Conservation (phyloP, 2,797 vertebrate species). For the Sebastes goodei region DNA sequence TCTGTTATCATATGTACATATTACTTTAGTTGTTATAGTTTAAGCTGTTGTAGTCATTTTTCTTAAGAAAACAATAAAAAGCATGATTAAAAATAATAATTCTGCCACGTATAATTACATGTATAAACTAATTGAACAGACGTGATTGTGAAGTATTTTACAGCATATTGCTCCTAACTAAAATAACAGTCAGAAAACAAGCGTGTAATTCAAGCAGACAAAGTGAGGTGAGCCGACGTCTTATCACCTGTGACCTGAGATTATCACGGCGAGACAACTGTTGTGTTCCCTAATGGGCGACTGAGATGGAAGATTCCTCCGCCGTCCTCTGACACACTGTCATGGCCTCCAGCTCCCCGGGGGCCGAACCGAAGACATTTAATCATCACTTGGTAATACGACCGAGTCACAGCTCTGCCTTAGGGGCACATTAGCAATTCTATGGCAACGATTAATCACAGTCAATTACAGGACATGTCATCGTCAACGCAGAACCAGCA, state of each 20-base stretch:
- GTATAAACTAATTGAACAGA: background rate
- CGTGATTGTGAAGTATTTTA: conserved; percentile 1
- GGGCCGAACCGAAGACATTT: conserved; percentile 47
- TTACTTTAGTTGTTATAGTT: no score
- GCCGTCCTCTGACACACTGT: conserved; percentile 48
- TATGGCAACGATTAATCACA: conserved; percentile 68
- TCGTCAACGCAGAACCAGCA: conserved; percentile 46
- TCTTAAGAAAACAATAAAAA: no score
- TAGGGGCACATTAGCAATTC: conserved; percentile 69
- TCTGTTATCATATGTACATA: no score
- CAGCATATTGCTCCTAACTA: background rate
- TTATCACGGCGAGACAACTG: conserved; percentile 12
- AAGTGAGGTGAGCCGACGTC: conserved; percentile 19
- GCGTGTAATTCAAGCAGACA: conserved; percentile 23
- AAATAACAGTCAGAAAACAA: background rate
- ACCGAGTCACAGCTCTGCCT: conserved; percentile 54
- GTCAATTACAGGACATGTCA: conserved; percentile 69
- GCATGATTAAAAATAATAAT: background rate
- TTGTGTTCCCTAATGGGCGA: conserved; percentile 17
- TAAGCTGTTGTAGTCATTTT: no score
- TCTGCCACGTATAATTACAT: background rate
- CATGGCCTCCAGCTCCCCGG: conserved; percentile 39
- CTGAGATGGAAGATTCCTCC: conserved; percentile 50
- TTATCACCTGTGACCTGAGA: conserved; percentile 19
- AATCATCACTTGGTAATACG: conserved; percentile 68